These are phyloP conservation scores for Drosophila merina DNA, from an alignment of 2,888 invertebrate genomes.

Conservation along the genomic window DNA sequence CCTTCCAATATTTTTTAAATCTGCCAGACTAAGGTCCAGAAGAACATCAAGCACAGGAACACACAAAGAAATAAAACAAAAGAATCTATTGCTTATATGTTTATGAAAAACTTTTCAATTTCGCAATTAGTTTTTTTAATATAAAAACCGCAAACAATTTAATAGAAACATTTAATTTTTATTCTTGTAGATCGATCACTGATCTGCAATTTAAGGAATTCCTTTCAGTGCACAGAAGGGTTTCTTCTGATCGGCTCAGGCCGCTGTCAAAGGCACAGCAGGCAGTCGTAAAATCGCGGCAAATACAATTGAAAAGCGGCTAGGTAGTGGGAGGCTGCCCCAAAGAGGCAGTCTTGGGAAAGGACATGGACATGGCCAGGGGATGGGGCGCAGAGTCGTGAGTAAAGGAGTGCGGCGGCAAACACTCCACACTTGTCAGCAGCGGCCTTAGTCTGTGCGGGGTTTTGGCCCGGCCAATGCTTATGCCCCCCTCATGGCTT, in stretches of 20 bases:
- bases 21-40: not conserved
- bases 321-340: slow-evolving; percentile 14
- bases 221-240: slow-evolving; percentile 12
- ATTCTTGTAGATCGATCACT: not conserved
- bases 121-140: not conserved
- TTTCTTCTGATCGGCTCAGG: slow-evolving; percentile 39
- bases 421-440: slow-evolving; percentile 79
- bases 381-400: slow-evolving; percentile 41
- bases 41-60: not conserved
- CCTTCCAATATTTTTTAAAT: slow-evolving; percentile 9
- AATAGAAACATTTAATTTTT: not conserved
- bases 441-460: slow-evolving; percentile 57
- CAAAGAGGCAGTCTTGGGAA: slow-evolving; percentile 8
- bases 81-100: too few species aligned
- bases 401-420: slow-evolving; percentile 78
- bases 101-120: too few species aligned
- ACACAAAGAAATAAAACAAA: not conserved
- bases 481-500: not conserved
- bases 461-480: not conserved
- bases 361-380: slow-evolving; percentile 4
- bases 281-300: slow-evolving; percentile 69
- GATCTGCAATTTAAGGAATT: not conserved
- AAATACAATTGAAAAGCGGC: slow-evolving; percentile 69
- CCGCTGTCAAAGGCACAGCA: slow-evolving; percentile 74
- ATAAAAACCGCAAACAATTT: not conserved